Percentiles rank a stretch among this genome's conserved stretches.
Conservation (phyloP, 2,888 invertebrate genomes). For the Leptinotarsa rubiginosa region DNA sequence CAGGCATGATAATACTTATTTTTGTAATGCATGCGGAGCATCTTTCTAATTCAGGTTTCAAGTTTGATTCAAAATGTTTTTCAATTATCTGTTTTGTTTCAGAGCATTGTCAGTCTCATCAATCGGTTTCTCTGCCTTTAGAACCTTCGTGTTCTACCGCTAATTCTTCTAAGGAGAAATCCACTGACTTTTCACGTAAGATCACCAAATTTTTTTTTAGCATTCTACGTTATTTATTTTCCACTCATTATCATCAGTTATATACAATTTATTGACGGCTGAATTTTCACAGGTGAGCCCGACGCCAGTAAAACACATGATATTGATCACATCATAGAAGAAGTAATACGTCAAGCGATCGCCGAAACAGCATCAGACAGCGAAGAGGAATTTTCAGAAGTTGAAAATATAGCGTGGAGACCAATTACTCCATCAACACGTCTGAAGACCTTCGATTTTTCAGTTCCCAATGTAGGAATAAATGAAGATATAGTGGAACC, state of each 20-base stretch:
- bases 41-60: conserved; percentile 16
- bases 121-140: conserved; percentile 13
- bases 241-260: conserved; percentile 10
- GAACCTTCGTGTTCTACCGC: conserved; percentile 24
- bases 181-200: conserved; percentile 23
- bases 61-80: conserved; percentile 22
- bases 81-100: conserved; percentile 17
- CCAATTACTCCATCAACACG: conserved; percentile 25
- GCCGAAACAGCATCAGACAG: conserved; percentile 23
- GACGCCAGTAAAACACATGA: conserved; percentile 21
- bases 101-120: conserved; percentile 23
- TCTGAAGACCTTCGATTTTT: conserved; percentile 26
- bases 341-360: conserved; percentile 23
- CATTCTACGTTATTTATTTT: no score
- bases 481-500: conserved; percentile 27
- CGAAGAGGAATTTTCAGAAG: conserved; percentile 27
- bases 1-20: conserved; percentile 23
- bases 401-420: conserved; percentile 22
- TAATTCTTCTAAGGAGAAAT: conserved; percentile 20
- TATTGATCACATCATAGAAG: conserved; percentile 27
- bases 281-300: conserved; percentile 28
- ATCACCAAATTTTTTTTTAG: conserved; percentile 7
- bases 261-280: conserved; percentile 13
- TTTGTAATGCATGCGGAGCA: conserved; percentile 11
- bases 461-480: conserved; percentile 26